Percentiles rank a stretch among this genome's conserved stretches.
phyloP scores from a whole-genome alignment of 2,797 vertebrate species.

The Oryzias sinensis region DNA sequence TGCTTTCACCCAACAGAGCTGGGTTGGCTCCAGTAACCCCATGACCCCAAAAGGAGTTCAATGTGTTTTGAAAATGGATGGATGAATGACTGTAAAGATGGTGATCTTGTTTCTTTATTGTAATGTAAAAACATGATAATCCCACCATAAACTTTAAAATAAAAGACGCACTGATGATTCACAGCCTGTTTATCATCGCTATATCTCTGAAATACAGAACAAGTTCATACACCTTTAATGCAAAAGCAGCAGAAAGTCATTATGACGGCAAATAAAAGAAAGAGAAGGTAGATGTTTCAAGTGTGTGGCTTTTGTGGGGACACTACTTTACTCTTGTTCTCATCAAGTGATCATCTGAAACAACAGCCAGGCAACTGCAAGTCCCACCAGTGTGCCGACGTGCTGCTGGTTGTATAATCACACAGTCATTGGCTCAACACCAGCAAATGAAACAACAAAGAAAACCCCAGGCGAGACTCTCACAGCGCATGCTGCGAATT shows the following conservation, averaged over 20 bases:
- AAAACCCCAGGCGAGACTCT: slow-evolving; percentile 40
- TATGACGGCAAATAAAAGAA: slow-evolving; percentile 5
- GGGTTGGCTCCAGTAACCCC: too few relatives aligned
- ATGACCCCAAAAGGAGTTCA: too few relatives aligned
- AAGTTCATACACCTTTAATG: too few relatives aligned
- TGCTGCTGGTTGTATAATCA: slow-evolving; percentile 40
- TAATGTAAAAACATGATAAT: too few relatives aligned
- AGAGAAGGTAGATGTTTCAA: slow-evolving; percentile 4
- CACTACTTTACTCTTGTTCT: slow-evolving; percentile 37
- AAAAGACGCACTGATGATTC: too few relatives aligned
- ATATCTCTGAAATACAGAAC: too few relatives aligned
- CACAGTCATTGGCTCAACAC: slow-evolving; percentile 63
- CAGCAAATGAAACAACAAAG: slow-evolving; percentile 64
- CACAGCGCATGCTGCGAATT: slow-evolving; percentile 53
- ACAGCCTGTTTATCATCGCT: too few relatives aligned
- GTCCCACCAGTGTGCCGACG: slow-evolving; percentile 56
- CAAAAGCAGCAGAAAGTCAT: slow-evolving; percentile 4
- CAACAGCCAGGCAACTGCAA: slow-evolving; percentile 35
- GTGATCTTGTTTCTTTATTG: too few relatives aligned
- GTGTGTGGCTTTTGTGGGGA: slow-evolving; percentile 23
- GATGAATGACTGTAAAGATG: too few relatives aligned
- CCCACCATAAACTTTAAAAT: too few relatives aligned
- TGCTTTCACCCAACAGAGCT: too few relatives aligned
- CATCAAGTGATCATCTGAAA: slow-evolving; percentile 57
- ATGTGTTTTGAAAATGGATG: too few relatives aligned